These are phyloP conservation scores for Microplitis manilae DNA, from an alignment of 2,888 invertebrate genomes.

Conservation along the genomic window DNA sequence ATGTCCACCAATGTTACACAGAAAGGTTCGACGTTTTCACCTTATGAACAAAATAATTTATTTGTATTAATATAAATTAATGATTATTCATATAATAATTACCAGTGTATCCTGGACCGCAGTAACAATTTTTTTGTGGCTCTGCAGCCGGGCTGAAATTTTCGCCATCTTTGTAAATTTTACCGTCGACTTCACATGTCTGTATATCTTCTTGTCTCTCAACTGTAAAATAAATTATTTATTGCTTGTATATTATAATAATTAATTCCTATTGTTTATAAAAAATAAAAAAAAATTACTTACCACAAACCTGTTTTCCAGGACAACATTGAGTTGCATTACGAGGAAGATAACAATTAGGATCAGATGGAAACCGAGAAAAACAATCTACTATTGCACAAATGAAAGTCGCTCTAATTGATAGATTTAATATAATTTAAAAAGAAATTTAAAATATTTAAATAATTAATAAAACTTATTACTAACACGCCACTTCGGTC, in stretches of 20 bases:
- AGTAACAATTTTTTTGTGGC: constrained; percentile 54
- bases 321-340: constrained; percentile 51
- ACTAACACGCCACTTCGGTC: constrained; percentile 48
- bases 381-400: constrained; percentile 58
- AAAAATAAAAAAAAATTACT: constrained; percentile 46
- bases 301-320: constrained; percentile 56
- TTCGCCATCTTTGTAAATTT: constrained; percentile 58
- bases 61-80: background rate
- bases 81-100: background rate
- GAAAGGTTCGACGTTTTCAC: constrained; percentile 59
- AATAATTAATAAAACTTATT: background rate
- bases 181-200: constrained; percentile 59
- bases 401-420: constrained; percentile 52
- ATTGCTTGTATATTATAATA: background rate
- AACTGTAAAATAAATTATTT: constrained; percentile 46
- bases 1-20: constrained; percentile 48
- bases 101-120: constrained; percentile 54
- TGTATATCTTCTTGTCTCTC: constrained; percentile 50
- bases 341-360: constrained; percentile 52
- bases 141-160: constrained; percentile 52
- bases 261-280: background rate
- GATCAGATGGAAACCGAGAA: background rate
- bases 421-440: constrained; percentile 3
- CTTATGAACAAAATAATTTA: constrained; percentile 42
- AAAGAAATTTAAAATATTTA: background rate